Percentiles rank a stretch among this genome's conserved stretches.
These are phyloP conservation scores for Priocnemis perturbator DNA, from an alignment of 2,888 invertebrate genomes.

Conservation along the genomic window DNA sequence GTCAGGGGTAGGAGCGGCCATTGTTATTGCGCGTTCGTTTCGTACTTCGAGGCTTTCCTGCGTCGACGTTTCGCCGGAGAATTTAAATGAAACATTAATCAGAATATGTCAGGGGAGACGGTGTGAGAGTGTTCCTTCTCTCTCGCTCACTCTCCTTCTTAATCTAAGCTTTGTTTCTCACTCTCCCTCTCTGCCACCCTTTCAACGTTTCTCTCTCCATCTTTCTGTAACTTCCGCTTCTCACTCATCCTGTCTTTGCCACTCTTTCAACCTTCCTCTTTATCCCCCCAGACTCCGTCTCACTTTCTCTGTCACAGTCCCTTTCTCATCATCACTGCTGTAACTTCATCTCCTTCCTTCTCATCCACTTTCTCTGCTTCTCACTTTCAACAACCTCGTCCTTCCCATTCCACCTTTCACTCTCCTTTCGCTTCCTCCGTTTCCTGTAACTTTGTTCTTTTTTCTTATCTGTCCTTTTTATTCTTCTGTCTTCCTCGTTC, in stretches of 20 bases:
- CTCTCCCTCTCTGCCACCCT: neutral
- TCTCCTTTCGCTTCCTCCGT: too few relatives aligned
- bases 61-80: slow-evolving; percentile 25
- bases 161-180: slow-evolving; percentile 3
- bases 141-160: neutral
- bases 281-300: too few relatives aligned
- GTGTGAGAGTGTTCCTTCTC: slow-evolving; percentile 22
- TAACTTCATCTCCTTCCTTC: too few relatives aligned
- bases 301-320: too few relatives aligned
- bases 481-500: too few relatives aligned
- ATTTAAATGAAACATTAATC: slow-evolving; percentile 54
- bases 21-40: slow-evolving; percentile 19
- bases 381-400: neutral
- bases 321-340: too few relatives aligned
- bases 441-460: too few relatives aligned
- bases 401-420: neutral
- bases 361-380: neutral
- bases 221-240: too few relatives aligned
- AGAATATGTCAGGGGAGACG: slow-evolving; percentile 40
- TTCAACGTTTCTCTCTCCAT: neutral
- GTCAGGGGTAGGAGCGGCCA: neutral
- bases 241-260: too few relatives aligned
- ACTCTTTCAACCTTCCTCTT: too few relatives aligned
- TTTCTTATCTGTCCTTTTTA: too few relatives aligned
- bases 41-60: slow-evolving; percentile 18